Evolutionary conservation across 1,140 invertebrate genomes (phyloP), one percentile per base, ranked within the genome.

Genomic region (Protaetia brevitarsis): DNA sequence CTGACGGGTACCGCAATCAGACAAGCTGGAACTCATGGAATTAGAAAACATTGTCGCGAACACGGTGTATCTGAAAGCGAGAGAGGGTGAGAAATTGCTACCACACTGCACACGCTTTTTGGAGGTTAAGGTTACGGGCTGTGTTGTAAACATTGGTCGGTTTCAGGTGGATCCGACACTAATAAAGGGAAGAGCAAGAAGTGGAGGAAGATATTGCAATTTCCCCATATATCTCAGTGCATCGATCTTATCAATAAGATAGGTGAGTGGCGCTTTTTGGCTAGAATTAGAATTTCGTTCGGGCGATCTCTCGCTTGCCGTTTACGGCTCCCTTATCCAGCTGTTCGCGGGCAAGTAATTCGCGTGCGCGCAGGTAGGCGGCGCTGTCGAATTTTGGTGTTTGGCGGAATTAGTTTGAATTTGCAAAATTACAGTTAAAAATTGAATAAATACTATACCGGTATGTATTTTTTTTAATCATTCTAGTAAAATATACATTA

Each of bases 41-140:
- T 94, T 99, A 88, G 97, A 99, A 93, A 99, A 99, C 87, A 99
- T 99, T 82, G 97, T 99, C 83, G 97, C 97, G 84, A 99, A 99
- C 86, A 99, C 97, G 81, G 97, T 99, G 80, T 99, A 99, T 88
- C 89, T 99, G 82, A 99, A 99, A 92, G 97, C 97, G 78, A 91
- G 96, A 91, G 96, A 99, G 95, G 97, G 97, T 98, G 82, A 59
- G 57, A 59, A n/a, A n/a, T n/a, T n/a, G n/a, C n/a, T 13, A 29
- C 21, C 57, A 59, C 28, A 85, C 82, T 72, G 45, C 21, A 51
- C 13, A 59, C n/a, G n/a, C n/a, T n/a, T n/a, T n/a, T n/a, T 66
- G 31, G 64, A 81, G 74, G 72, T 76, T 77, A 69, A 73, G 75
- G 73, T 75, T 80, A 75, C 77, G n/a, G n/a, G n/a, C n/a, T 76